phyloP scores from a whole-genome alignment of 2,113 vertebrate species.

The Stigmatopora nigra region DNA sequence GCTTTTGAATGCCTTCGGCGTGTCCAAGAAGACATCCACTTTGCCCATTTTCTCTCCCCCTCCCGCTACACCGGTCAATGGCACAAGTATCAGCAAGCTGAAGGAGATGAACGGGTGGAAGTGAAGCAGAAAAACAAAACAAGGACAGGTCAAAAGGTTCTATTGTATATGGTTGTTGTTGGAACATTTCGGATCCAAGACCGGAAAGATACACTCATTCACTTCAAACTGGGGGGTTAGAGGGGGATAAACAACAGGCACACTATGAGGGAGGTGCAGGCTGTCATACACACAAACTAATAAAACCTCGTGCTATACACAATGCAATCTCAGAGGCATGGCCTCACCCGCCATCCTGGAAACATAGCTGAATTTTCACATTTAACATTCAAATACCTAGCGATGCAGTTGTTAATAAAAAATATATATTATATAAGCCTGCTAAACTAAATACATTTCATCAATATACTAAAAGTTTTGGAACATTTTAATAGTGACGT shows the following conservation, averaged over 20 bases:
- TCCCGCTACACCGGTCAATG: constrained; percentile 58
- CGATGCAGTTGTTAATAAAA: too few species aligned
- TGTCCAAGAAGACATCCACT: constrained; percentile 53
- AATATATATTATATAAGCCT: too few species aligned
- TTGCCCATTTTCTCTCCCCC: constrained; percentile 57
- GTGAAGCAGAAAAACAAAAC: constrained; percentile 24
- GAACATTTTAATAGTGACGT: too few species aligned
- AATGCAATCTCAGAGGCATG: background rate
- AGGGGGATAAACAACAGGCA: background rate
- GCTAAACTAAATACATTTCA: too few species aligned
- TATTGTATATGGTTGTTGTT: constrained; percentile 27
- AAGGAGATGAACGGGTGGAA: constrained; percentile 69
- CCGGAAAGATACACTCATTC: too few species aligned
- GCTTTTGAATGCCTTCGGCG: constrained; percentile 56
- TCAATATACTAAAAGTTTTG: too few species aligned
- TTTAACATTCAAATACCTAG: too few species aligned
- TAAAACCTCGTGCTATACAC: background rate
- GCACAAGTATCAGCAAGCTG: constrained; percentile 52
- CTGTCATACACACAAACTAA: background rate
- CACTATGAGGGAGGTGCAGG: background rate
- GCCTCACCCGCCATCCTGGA: too few species aligned
- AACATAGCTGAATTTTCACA: too few species aligned
- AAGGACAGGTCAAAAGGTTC: background rate
- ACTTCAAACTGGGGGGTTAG: too few species aligned
- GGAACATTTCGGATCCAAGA: too few species aligned